These are phyloP conservation scores for Cephalopholis sonnerati DNA, from an alignment of 2,113 vertebrate species.

Conservation along the genomic window DNA sequence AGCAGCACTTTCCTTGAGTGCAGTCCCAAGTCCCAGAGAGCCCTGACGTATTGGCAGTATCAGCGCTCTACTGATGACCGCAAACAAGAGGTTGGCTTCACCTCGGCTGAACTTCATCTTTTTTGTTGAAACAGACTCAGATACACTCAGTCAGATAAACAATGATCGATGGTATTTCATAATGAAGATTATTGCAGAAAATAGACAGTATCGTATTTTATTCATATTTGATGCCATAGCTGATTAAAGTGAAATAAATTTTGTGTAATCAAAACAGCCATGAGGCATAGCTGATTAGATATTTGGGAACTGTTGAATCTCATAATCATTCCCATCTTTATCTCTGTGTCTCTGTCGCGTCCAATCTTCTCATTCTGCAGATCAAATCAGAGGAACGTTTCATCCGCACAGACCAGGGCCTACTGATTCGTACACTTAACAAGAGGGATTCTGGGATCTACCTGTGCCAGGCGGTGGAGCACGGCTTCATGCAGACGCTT, in stretches of 20 bases:
- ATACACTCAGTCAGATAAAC: not conserved
- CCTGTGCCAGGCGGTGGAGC: conserved; percentile 95
- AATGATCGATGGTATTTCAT: not conserved
- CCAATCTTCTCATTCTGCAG: conserved; percentile 73
- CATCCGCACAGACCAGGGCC: conserved; percentile 93
- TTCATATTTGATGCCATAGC: not conserved
- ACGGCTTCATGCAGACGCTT: conserved; percentile 96
- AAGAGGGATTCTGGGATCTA: conserved; percentile 92
- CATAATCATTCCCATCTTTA: not conserved
- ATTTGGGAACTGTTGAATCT: conserved; percentile 2
- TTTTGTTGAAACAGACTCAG: not conserved
- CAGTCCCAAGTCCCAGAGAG: conserved; percentile 95
- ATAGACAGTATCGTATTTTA: not conserved
- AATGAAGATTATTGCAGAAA: conserved; percentile 5
- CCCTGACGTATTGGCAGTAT: conserved; percentile 94
- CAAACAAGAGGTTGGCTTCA: conserved; percentile 91
- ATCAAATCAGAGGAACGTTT: conserved; percentile 90
- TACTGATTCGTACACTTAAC: conserved; percentile 91
- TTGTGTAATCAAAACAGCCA: conserved; percentile 6
- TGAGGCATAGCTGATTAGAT: not conserved
- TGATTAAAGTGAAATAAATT: not conserved
- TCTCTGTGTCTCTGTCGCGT: not conserved
- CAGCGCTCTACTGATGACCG: conserved; percentile 90
- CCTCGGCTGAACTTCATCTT: not conserved
- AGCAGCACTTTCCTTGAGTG: conserved; percentile 99